phyloP scores from a whole-genome alignment of 2,888 invertebrate genomes.

The Kuschelorhynchus macadamiae region DNA sequence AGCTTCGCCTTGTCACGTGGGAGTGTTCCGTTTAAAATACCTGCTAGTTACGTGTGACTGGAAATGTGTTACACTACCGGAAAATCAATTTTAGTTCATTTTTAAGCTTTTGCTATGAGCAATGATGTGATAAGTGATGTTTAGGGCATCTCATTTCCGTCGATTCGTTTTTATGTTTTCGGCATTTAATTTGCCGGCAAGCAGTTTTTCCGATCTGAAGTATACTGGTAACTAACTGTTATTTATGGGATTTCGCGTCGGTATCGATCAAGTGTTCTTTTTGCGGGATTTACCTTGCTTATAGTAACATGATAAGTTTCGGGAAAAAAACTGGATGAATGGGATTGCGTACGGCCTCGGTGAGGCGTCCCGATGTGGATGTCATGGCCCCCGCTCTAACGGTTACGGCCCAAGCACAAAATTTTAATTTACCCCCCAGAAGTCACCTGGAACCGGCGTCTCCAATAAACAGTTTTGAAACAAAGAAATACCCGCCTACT shows the following conservation, averaged over 20 bases:
- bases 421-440: conserved; percentile 67
- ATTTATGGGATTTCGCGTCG: conserved; percentile 52
- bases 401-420: conserved; percentile 75
- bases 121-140: conserved; percentile 23
- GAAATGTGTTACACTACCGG: conserved; percentile 30
- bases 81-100: conserved; percentile 29
- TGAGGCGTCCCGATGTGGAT: conserved; percentile 78
- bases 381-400: conserved; percentile 96
- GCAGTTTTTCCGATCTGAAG: conserved; percentile 25
- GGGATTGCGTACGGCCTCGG: conserved; percentile 71
- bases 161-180: conserved; percentile 53
- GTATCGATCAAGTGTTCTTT: conserved; percentile 56
- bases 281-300: conserved; percentile 47
- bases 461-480: conserved; percentile 60
- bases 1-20: conserved; percentile 64
- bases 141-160: conserved; percentile 29
- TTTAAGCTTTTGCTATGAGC: conserved; percentile 15
- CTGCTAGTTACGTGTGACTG: conserved; percentile 49
- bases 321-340: conserved; percentile 68
- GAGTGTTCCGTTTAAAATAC: conserved; percentile 58
- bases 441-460: conserved; percentile 60
- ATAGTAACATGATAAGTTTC: conserved; percentile 59
- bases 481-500: conserved; percentile 56
- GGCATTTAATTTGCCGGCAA: conserved; percentile 62
- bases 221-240: conserved; percentile 39